Evolutionary conservation across 2,888 invertebrate species (phyloP), one percentile per base, ranked within the genome.

Genomic region (Macrophya annulata): DNA sequence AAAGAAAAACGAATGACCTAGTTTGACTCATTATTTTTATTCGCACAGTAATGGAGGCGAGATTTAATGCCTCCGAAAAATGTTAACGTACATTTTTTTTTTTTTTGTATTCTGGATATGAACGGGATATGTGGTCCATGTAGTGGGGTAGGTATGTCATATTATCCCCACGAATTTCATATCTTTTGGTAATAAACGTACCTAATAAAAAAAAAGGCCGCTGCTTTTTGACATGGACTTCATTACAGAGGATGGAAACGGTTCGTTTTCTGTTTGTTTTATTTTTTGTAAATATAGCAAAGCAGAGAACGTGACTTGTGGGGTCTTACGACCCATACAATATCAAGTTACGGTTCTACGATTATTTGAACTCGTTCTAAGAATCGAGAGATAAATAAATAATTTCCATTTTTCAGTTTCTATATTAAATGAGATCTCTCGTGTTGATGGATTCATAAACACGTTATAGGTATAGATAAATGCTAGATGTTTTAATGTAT

Each of bases 131-230:
- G 25, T 74, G 45, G 43, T 45, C 45, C 25, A 3, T 31, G 31
- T 37, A 77, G 51, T 77, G 31, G 48, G 48, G 48, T 48, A 31
- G 25, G 77, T 48, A 31, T 81, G 37, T 59, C 40, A 40, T 62
- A 59, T 62, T 62, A 81, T 62, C 68, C 43, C 62, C 81, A 81
- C 43, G 62, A 43, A 40, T 62, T 81, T 81, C 62, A 62, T 81
- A 81, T 81, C 81, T 81, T 81, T 21, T 62, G 81, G 81, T 81
- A 81, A 81, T 81, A 59, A 81, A 81, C 81, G 79, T 81, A 62
- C n/a, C 40, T 10, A 81, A 81, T 59, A 43, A 81, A 62, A 62
- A 43, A 59, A 59, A 62, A 21, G 79, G 40, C 17, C 10, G 21
- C 40, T 40, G 43, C 62, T 43, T 62, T 81, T 59, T n/a, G 62